Base-by-base conservation (phyloP, 2,113 vertebrate genomes). In the Leptosomus discolor region DNA sequence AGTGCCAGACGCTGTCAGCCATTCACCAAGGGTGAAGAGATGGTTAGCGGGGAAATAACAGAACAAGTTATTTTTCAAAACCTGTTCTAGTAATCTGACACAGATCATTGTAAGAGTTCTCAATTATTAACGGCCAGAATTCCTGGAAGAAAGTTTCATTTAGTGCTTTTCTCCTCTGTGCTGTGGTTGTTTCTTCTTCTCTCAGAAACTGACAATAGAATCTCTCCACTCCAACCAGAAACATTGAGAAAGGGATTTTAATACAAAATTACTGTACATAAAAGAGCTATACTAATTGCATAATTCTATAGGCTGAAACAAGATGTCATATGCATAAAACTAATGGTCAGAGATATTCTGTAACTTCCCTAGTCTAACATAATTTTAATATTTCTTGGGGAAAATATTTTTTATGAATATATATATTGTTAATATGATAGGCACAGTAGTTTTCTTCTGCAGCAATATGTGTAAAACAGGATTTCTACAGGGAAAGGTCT, bases 31-130 rank as follows among this genome's bases (percentile, higher is more conserved):
- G 39, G 15, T 41, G 18, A 57, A 76, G 84, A 79, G 20, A 64
- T n/a, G 19, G 41, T 87, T 80, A 70, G 69, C 5, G 4, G 37
- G 51, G 11, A 94, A 90, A 27, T 67, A 90, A 45, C 53, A 63
- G 34, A 86, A 45, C 46, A 60, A 18, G n/a, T 69, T 84, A 37
- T 93, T 97, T 96, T 94, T 92, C 77, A 95, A 91, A 95, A 86
- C 22, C 23, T 83, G 9, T 75, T 63, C 58, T 54, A 85, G 70
- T 53, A 92, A 87, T 90, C 64, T 74, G 34, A 18, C 67, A 94
- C 46, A 81, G 70, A 75, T 90, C 61, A 39, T 54, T 91, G 58
- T 61, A 85, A 85, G 34, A 5, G 18, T 57, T 94, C 96, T 95
- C 58, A 83, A 83, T 90, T 93, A 86, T 93, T 93, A 91, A 92